These are phyloP conservation scores for Neuroscelio doddi DNA, from an alignment of 2,888 invertebrate species.

Conservation along the genomic window DNA sequence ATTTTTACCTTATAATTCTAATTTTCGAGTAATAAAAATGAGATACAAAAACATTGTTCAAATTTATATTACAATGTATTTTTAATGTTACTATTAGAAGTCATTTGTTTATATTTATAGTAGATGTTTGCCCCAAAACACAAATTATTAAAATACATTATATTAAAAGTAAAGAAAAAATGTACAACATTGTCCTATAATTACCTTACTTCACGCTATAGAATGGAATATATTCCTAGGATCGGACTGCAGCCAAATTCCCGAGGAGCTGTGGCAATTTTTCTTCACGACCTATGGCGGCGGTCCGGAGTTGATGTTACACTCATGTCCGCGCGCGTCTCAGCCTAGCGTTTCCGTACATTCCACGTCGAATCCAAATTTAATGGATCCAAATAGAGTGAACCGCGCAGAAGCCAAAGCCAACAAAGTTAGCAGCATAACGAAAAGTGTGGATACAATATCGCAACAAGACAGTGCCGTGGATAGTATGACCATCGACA, in stretches of 20 bases:
- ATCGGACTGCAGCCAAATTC: slow-evolving; percentile 84
- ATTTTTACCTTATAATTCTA: too few species aligned
- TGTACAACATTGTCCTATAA: too few species aligned
- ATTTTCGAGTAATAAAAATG: too few species aligned
- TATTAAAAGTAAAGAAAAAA: too few species aligned
- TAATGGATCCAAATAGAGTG: slow-evolving; percentile 61
- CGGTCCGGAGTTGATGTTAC: slow-evolving; percentile 84
- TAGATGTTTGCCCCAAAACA: too few species aligned
- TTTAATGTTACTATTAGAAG: too few species aligned
- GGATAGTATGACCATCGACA: slow-evolving; percentile 61
- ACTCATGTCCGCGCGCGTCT: slow-evolving; percentile 65
- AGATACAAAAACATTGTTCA: too few species aligned
- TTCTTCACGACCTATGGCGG: slow-evolving; percentile 90
- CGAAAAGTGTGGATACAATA: slow-evolving; percentile 64
- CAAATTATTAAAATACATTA: too few species aligned
- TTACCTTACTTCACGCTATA: too few species aligned
- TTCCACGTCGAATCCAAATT: slow-evolving; percentile 67
- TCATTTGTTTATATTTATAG: slow-evolving; percentile 7
- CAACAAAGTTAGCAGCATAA: slow-evolving; percentile 54
- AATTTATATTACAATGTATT: too few species aligned
- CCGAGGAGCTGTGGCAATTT: slow-evolving; percentile 90
- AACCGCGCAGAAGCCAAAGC: slow-evolving; percentile 59
- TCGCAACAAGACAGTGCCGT: slow-evolving; percentile 64
- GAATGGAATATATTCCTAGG: too few species aligned
- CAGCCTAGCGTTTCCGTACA: slow-evolving; percentile 67